These are phyloP conservation scores for Probosciger aterrimus DNA, from an alignment of 2,113 vertebrate genomes.

Conservation along the genomic window DNA sequence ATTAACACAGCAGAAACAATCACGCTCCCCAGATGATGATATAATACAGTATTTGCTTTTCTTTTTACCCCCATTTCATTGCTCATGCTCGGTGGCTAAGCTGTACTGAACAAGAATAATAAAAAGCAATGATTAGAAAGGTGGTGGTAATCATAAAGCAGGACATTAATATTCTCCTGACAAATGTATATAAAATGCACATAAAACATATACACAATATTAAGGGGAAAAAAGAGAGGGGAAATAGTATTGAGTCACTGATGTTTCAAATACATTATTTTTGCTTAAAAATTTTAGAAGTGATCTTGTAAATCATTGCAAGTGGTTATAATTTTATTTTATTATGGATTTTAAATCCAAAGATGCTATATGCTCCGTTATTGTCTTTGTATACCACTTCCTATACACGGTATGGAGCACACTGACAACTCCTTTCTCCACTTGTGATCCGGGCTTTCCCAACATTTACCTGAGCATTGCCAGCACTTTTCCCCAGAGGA, in stretches of 20 bases:
- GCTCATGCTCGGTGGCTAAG: conserved; percentile 54
- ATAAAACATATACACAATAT: conserved; percentile 22
- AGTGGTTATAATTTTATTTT: conserved; percentile 8
- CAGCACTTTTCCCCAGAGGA: neutral
- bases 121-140: conserved; percentile 70
- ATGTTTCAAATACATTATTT: neutral
- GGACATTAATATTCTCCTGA: conserved; percentile 63
- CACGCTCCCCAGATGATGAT: conserved; percentile 74
- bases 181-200: conserved; percentile 36
- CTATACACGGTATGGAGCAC: neutral
- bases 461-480: neutral
- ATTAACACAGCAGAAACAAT: conserved; percentile 85
- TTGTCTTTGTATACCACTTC: neutral
- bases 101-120: conserved; percentile 69
- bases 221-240: neutral
- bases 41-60: conserved; percentile 77
- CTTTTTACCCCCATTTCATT: conserved; percentile 47
- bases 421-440: neutral
- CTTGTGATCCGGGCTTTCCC: neutral
- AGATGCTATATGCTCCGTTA: neutral
- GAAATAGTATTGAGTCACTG: neutral
- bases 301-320: neutral
- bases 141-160: conserved; percentile 51
- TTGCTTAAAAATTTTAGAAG: neutral
- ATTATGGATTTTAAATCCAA: neutral